These are phyloP conservation scores for Myiothlypis coronata DNA, from an alignment of 2,797 vertebrate species.

Conservation along the genomic window DNA sequence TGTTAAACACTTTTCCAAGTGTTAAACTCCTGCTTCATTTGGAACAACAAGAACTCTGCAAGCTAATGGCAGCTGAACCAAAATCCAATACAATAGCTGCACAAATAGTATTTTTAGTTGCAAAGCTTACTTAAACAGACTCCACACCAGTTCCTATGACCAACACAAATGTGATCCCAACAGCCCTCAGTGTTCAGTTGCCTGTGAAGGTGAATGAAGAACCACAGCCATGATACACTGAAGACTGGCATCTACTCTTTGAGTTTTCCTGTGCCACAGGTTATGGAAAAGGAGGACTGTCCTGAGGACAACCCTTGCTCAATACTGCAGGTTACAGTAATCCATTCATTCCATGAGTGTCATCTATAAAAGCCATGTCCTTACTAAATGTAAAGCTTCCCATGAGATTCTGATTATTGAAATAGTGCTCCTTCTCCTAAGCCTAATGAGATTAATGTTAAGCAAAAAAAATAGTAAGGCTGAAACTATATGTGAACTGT, in stretches of 20 bases:
- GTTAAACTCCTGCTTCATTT: background rate
- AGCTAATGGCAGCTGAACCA: background rate
- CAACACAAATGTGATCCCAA: background rate
- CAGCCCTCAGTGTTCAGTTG: background rate
- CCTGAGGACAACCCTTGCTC: background rate
- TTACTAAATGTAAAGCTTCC: background rate
- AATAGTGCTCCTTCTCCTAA: background rate
- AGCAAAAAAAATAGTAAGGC: background rate
- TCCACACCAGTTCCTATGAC: background rate
- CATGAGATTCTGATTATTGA: background rate
- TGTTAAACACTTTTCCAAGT: background rate
- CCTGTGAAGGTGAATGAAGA: background rate
- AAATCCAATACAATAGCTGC: background rate
- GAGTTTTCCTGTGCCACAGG: background rate
- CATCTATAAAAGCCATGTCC: background rate
- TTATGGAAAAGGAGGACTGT: background rate
- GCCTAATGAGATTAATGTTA: accelerated
- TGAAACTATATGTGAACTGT: background rate
- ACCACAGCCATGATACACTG: accelerated
- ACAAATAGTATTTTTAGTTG: background rate
- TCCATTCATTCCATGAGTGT: background rate
- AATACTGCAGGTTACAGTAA: background rate
- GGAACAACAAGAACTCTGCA: background rate
- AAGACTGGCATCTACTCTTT: background rate
- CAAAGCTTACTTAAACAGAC: background rate